phyloP scores from a whole-genome alignment of 2,113 vertebrate species.

The Elgaria multicarinata region DNA sequence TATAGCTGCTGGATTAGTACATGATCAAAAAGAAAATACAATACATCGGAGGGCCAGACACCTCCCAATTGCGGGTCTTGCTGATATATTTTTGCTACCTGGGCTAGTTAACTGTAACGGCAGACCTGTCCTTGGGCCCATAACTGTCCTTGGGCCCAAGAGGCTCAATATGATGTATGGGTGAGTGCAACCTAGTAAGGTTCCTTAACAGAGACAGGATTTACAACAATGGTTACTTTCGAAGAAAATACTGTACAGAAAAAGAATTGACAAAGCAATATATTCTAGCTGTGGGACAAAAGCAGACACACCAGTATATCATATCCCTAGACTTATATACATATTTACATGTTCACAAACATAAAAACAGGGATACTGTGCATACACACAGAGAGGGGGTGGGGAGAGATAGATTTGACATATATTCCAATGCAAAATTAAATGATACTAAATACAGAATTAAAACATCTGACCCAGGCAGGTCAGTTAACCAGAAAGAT shows the following conservation, averaged over 20 bases:
- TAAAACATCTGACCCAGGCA: constrained; percentile 39
- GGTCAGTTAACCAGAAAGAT: constrained; percentile 54
- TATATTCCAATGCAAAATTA: background rate
- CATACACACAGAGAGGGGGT: background rate
- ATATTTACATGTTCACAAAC: background rate
- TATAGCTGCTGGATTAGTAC: constrained; percentile 32
- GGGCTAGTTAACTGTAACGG: background rate
- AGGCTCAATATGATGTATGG: constrained; percentile 34
- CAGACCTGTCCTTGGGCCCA: constrained; percentile 49
- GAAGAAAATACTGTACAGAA: constrained; percentile 42
- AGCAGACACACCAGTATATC: background rate
- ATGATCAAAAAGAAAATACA: background rate
- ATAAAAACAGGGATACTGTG: background rate
- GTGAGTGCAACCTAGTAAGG: constrained; percentile 53
- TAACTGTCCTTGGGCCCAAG: constrained; percentile 16
- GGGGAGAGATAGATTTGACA: background rate
- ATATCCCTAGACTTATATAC: background rate
- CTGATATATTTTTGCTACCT: constrained; percentile 39
- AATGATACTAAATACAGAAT: constrained; percentile 27
- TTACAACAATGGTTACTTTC: constrained; percentile 45
- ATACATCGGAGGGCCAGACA: constrained; percentile 28
- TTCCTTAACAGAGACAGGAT: constrained; percentile 58
- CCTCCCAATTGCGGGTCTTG: background rate
- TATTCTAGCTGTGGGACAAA: constrained; percentile 24
- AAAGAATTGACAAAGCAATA: constrained; percentile 47